phyloP scores from a whole-genome alignment of 2,113 vertebrate genomes.

The Isurus oxyrinchus region DNA sequence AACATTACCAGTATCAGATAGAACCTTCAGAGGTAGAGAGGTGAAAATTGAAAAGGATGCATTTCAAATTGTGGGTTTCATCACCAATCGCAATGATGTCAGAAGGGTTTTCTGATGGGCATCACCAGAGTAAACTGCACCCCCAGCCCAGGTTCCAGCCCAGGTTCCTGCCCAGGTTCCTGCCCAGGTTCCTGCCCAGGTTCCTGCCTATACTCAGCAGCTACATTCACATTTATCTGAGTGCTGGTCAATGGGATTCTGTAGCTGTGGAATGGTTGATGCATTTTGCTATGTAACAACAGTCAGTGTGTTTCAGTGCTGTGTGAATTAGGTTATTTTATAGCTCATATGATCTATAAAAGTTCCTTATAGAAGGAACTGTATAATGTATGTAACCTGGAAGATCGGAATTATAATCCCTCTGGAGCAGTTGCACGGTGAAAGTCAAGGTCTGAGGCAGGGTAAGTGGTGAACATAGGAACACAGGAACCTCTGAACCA shows the following conservation, averaged over 20 bases:
- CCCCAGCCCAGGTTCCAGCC: background rate
- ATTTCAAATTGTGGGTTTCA: background rate
- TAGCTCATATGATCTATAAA: too few species aligned
- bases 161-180: too few species aligned
- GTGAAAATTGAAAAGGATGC: background rate
- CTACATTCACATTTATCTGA: background rate
- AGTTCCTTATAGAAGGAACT: too few species aligned
- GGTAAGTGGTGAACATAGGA: background rate
- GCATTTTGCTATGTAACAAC: too few species aligned
- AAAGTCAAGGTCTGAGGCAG: background rate
- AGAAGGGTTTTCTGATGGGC: background rate
- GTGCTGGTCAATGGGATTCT: too few species aligned
- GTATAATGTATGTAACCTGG: background rate
- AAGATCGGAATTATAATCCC: background rate
- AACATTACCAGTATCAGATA: background rate
- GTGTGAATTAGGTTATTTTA: too few species aligned
- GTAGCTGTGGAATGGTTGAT: too few species aligned
- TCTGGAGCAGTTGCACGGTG: background rate
- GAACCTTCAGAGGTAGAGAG: background rate
- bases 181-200: too few species aligned
- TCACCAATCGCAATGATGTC: background rate
- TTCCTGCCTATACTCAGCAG: background rate
- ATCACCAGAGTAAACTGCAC: background rate
- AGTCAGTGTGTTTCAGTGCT: too few species aligned
- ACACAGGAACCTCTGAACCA: background rate